These are phyloP conservation scores for Galbula dea DNA, from an alignment of 2,113 vertebrate genomes.

Conservation along the genomic window DNA sequence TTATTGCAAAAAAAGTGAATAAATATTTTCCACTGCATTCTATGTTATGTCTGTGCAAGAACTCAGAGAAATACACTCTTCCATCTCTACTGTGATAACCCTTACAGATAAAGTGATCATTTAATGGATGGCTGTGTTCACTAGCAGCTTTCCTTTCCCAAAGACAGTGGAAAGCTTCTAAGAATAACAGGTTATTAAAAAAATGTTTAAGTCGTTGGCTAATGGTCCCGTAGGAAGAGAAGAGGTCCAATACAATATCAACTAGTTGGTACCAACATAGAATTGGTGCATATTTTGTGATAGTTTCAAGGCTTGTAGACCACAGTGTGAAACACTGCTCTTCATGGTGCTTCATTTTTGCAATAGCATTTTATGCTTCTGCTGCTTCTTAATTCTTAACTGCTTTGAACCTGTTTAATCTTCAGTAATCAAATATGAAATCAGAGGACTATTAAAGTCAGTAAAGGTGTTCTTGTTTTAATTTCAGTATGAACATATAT, in stretches of 20 bases:
- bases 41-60: background rate
- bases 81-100: background rate
- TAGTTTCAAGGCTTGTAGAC: background rate
- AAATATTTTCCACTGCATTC: background rate
- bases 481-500: background rate
- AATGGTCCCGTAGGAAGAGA: background rate
- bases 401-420: background rate
- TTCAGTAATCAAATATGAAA: background rate
- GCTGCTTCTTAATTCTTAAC: background rate
- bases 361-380: background rate
- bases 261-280: accelerated
- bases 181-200: background rate
- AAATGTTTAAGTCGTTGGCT: background rate
- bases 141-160: background rate
- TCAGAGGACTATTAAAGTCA: background rate
- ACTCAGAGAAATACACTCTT: background rate
- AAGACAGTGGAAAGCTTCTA: background rate
- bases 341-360: background rate
- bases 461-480: background rate
- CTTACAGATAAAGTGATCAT: background rate
- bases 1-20: background rate
- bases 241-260: background rate
- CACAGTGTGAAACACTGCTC: background rate
- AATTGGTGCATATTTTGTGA: background rate
- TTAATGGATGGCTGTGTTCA: background rate